phyloP scores from a whole-genome alignment of 2,797 vertebrate species.

The Lepidocolaptes lacrymiger region DNA sequence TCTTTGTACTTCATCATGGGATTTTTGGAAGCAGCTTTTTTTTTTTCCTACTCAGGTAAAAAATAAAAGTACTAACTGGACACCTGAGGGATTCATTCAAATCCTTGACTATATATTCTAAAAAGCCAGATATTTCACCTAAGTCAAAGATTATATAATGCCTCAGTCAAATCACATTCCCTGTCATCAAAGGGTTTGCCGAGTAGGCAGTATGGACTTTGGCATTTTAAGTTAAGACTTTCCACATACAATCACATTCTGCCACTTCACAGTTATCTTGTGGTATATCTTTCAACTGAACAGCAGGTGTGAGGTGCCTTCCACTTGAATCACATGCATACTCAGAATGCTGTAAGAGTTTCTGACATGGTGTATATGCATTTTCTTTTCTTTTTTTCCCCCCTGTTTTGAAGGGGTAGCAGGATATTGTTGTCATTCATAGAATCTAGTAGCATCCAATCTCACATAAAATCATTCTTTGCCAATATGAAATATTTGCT shows the following conservation, averaged over 20 bases:
- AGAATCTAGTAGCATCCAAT: conserved; percentile 1
- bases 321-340: background rate
- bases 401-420: background rate
- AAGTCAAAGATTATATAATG: background rate
- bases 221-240: background rate
- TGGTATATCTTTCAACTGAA: background rate
- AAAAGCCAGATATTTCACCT: background rate
- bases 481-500: background rate
- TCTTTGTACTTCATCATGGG: background rate
- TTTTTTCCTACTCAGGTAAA: background rate
- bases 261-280: background rate
- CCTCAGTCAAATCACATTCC: background rate
- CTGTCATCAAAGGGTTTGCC: background rate
- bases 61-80: background rate
- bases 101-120: background rate
- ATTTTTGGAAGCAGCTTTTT: background rate
- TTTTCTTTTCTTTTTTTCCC: background rate
- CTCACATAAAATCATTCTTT: conserved; percentile 21
- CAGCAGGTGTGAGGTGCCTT: background rate
- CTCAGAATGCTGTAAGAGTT: background rate
- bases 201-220: background rate
- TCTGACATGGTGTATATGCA: background rate
- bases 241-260: background rate
- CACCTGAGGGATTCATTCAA: background rate
- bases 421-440: background rate